Conservation (phyloP, 1,140 invertebrate genomes). For the Formica exsecta region DNA sequence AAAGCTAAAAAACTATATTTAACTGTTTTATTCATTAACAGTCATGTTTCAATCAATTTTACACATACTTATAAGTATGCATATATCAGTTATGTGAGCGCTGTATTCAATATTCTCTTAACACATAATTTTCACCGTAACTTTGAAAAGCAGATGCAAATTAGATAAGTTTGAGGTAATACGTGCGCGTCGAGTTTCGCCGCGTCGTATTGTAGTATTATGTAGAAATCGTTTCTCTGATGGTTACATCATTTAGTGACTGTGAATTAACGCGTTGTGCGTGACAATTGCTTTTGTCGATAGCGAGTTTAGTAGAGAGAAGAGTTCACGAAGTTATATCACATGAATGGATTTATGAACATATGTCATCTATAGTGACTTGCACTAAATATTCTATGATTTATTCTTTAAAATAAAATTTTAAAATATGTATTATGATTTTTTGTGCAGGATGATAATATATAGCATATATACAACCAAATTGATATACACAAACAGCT, state of each 20-base stretch:
- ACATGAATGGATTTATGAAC: neutral
- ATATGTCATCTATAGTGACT: neutral
- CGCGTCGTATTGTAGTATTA: slow-evolving; percentile 29
- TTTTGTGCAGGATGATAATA: neutral
- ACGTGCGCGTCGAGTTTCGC: slow-evolving; percentile 23
- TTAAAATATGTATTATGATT: neutral
- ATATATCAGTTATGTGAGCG: neutral
- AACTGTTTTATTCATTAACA: neutral
- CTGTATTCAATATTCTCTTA: slow-evolving; percentile 31
- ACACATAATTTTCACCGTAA: slow-evolving; percentile 30
- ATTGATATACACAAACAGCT: no score
- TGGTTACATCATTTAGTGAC: slow-evolving; percentile 26
- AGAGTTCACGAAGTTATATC: slow-evolving; percentile 28
- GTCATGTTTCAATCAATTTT: slow-evolving; percentile 43
- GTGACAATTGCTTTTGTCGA: slow-evolving; percentile 59
- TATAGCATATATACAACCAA: neutral
- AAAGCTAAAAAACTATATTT: neutral
- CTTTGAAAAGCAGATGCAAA: slow-evolving; percentile 51
- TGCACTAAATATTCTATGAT: neutral
- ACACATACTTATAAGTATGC: neutral
- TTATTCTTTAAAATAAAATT: neutral
- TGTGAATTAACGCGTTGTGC: slow-evolving; percentile 48
- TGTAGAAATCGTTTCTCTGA: slow-evolving; percentile 42
- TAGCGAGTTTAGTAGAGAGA: slow-evolving; percentile 27
- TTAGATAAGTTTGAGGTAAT: slow-evolving; percentile 55